Base-by-base conservation (phyloP, 1,140 invertebrate genomes). In the Thaumetopoea pityocampa region DNA sequence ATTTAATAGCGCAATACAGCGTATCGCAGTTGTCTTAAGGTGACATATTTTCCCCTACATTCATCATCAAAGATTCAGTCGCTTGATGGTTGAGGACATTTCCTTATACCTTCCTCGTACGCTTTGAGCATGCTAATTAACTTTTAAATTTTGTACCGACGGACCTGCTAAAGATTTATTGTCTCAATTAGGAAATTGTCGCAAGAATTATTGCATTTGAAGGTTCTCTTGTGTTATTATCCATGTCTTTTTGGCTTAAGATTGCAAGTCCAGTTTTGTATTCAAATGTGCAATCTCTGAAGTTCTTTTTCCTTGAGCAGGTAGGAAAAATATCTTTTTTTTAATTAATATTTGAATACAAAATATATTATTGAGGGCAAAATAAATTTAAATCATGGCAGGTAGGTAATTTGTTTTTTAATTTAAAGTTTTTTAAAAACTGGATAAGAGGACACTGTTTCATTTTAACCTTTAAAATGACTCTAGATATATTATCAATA, bases 61-160 rank as follows among this genome's bases (percentile, higher is more conserved):
- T n/a, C 26, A 58, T 51, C 46, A 65, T 68, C 58, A 62, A 44
- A 59, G 34, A 59, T 60, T 54, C 58, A 47, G 47, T 24, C 14
- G 34, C 44, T 47, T 27, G 9, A 23, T 26, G 17, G 4, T 37
- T 24, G 51, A 65, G 60, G 64, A 64, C 51, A 43, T 51, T 67
- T 72, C 68, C 68, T 72, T 40, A 55, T 62, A 24, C 26, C 48
- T 66, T 60, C 56, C 60, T 53, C 19, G 27, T 23, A 49, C 59
- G 24, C 30, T 20, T 19, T 14, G 32, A 36, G 65, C 63, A 68
- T 68, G 44, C 38, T 54, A 70, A 67, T 69, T 37, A 47, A 33
- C 2, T 10, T 24, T 4, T 11, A 33, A 15, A 15, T n/a, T n/a
- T n/a, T n/a, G n/a, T 30, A 32, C 22, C 14, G 20, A 28, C 17